These are phyloP conservation scores for Brachyptera putata DNA, from an alignment of 2,888 invertebrate genomes.

Conservation along the genomic window DNA sequence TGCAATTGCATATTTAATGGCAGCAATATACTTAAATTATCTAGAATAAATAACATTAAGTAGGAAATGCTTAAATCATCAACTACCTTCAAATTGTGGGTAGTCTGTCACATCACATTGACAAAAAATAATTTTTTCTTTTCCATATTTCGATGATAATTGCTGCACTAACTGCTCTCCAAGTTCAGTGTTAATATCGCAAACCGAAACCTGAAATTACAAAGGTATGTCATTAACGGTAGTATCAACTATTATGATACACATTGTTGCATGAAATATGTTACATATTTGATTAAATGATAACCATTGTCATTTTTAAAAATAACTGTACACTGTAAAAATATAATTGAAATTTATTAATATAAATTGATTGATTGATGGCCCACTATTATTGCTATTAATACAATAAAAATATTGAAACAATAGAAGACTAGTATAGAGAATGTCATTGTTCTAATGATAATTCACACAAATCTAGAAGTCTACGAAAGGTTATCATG, in stretches of 20 bases:
- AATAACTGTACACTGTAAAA: no score
- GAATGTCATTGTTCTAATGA: no score
- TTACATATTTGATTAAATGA: constrained; percentile 5
- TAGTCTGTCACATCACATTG: constrained; percentile 75
- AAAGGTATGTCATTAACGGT: background rate
- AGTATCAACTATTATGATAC: no score
- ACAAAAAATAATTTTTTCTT: constrained; percentile 66
- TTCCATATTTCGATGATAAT: constrained; percentile 59
- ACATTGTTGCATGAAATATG: no score
- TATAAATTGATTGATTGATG: no score
- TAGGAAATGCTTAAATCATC: background rate
- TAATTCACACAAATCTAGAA: no score
- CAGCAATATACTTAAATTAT: background rate
- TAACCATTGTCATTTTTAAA: background rate
- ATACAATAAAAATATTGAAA: no score
- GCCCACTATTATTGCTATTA: no score
- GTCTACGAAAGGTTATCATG: no score
- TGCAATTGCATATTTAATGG: no score
- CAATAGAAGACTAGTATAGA: no score
- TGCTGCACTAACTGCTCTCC: constrained; percentile 65
- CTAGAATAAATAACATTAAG: background rate
- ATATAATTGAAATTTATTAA: no score
- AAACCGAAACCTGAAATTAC: constrained; percentile 60
- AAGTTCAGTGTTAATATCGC: constrained; percentile 66
- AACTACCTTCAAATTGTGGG: constrained; percentile 67